Evolutionary conservation across 2,888 invertebrate genomes (phyloP), one percentile per base, ranked within the genome.

Genomic region (Sphinx pinastri): DNA sequence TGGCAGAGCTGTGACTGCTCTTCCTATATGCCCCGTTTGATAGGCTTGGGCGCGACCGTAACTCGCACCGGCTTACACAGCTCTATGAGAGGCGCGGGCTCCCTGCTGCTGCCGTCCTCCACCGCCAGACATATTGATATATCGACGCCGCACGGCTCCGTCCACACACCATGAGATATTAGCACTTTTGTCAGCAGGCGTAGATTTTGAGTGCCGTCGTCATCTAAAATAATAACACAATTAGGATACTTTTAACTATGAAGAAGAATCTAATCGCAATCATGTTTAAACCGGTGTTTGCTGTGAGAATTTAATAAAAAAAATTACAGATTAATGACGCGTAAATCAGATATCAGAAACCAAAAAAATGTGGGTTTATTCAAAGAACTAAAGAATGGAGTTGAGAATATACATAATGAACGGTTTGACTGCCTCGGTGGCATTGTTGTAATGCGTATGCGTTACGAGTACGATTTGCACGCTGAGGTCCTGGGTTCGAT

Each of bases 131-230:
- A 98, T 57, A 98, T 94, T 6, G 96, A 97, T 72, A 98, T 96
- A 84, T 98, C 98, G 25, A 98, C 97, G 71, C 97, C 97, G 77
- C 98, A 98, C 0, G 98, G 97, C 89, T 98, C 98, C 71, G 98
- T 97, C 98, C 98, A 98, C 25, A 98, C 98, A 78, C 97, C 97
- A 88, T 98, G 98, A 0, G 99, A 99, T 38, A 99, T 95, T 58
- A 98, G 92, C 13, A 99, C 98, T 0, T 97, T 97, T 0, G 99
- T 98, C 49, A 97, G 94, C 31, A 99, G 93, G 14, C 98, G 95
- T 75, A 95, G 94, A 84, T 95, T 95, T 71, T 95, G 93, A 0
- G 95, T 95, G 75, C 94, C 93, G 77, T 94, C 93, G 6, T 92
- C 91, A 72, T 94, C 95, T 95, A 13, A 52, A 60, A 69, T 31